Evolutionary conservation across 2,797 vertebrate genomes (phyloP), one percentile per base, ranked within the genome.

Genomic region (Cryptoprocta ferox): DNA sequence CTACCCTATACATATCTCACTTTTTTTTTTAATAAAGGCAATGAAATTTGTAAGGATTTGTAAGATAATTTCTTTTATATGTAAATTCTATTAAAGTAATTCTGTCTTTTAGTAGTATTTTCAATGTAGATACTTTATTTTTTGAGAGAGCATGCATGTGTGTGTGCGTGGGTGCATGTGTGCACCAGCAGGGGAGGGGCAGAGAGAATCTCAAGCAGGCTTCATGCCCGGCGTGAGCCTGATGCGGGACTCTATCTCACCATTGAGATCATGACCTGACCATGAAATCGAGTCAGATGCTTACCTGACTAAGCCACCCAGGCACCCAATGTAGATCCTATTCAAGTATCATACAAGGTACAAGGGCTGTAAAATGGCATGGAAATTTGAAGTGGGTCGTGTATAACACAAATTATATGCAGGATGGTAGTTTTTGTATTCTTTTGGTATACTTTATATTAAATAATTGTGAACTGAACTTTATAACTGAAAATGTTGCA

Each of bases 51-150:
- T 75, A 89, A 68, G 84, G 45, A 15, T 99, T 99, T 99, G 99
- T 99, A 99, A 99, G 99, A 99, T 99, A 98, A 98, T 99, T 99
- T 99, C n/a, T 45, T 99, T 99, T 99, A 99, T 99, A 99, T 99
- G 99, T 99, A 99, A 99, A 99, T n/a, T 99, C 98, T 98, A 98
- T 99, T 99, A 98, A 98, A 98, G 97, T 98, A 98, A 97, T 97
- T 98, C 97, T 99, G 94, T 99, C 98, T 98, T 98, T 94, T 91
- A 98, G 99, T 99, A 99, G 99, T 99, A 99, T 99, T 93, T 99
- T 99, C 98, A 98, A 9, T 75, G 39, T 75, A 75, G 71, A 45
- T 45, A 7, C 16, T 30, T 75, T 24, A 13, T 53, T 56, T 59
- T 59, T 59, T 56, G 56, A 56, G 56, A 24, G 8, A 59, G 21